Evolutionary conservation across 2,113 vertebrate genomes (phyloP).

Genomic region (Brienomyrus brachyistius): DNA sequence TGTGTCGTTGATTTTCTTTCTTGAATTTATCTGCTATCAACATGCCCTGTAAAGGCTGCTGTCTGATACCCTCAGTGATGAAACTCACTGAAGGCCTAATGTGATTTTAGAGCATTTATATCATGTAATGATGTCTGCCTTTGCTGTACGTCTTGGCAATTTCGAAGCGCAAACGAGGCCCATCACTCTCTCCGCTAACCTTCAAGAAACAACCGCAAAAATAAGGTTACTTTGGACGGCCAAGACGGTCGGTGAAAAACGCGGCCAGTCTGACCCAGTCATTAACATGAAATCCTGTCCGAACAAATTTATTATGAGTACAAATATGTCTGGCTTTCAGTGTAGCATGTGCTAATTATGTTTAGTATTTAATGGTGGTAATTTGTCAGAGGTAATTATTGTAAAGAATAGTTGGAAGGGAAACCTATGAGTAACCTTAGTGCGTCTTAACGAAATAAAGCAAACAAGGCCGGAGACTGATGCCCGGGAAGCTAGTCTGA

Average conservation of each 20-base stretch:
- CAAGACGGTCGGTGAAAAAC: slow-evolving; percentile 34
- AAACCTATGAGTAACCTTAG: slow-evolving; percentile 21
- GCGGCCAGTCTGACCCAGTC: slow-evolving; percentile 27
- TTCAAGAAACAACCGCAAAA: slow-evolving; percentile 26
- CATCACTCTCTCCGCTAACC: slow-evolving; percentile 43
- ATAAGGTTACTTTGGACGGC: slow-evolving; percentile 32
- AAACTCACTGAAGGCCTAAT: slow-evolving; percentile 38
- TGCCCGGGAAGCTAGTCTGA: neutral
- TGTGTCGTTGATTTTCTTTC: neutral
- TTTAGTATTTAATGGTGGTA: slow-evolving; percentile 43
- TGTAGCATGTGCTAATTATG: slow-evolving; percentile 40
- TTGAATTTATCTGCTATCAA: neutral
- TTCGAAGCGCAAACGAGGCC: slow-evolving; percentile 26
- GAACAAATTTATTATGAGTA: slow-evolving; percentile 46
- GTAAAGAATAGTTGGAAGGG: slow-evolving; percentile 11
- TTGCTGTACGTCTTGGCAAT: slow-evolving; percentile 30
- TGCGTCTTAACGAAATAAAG: slow-evolving; percentile 4
- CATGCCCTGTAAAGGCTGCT: neutral
- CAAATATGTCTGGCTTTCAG: slow-evolving; percentile 47
- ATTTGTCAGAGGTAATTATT: slow-evolving; percentile 43
- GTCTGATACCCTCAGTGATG: slow-evolving; percentile 24
- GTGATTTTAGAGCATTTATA: slow-evolving; percentile 51
- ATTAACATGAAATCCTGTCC: slow-evolving; percentile 44
- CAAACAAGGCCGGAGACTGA: neutral
- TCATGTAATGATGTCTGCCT: slow-evolving; percentile 55